Evolutionary conservation across 2,888 invertebrate genomes (phyloP).

Genomic region (Lucinisca nassula): DNA sequence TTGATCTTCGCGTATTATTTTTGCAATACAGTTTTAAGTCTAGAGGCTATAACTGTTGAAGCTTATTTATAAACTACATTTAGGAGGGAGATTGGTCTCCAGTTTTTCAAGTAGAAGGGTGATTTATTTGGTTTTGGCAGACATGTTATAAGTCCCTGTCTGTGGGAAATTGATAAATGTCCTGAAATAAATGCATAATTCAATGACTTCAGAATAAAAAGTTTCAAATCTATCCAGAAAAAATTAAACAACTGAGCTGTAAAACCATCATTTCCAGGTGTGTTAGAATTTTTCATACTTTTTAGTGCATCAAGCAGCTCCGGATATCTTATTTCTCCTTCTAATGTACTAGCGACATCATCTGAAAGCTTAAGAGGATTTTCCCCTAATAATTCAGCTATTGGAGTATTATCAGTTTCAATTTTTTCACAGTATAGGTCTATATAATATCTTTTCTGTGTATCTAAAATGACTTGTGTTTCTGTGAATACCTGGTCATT

Average conservation of each 20-base stretch:
- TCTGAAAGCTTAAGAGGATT: neutral
- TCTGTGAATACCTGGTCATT: neutral
- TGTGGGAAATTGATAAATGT: neutral
- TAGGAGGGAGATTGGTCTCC: neutral
- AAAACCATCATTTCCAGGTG: neutral
- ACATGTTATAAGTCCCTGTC: neutral
- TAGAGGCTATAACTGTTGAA: neutral
- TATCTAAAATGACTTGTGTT: neutral
- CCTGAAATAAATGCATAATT: neutral
- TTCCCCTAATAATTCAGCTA: neutral
- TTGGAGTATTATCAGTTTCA: neutral
- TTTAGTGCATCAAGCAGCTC: neutral
- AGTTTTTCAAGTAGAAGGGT: neutral
- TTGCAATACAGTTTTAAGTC: neutral
- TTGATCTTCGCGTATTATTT: neutral
- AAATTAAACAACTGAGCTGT: neutral
- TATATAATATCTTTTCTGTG: neutral
- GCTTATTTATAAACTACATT: neutral
- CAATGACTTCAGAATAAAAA: neutral
- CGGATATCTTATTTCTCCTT: neutral
- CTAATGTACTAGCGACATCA: neutral
- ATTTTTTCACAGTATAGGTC: slow-evolving; percentile 1
- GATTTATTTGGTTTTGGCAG: slow-evolving; percentile 5
- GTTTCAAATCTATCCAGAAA: neutral
- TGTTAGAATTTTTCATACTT: slow-evolving; percentile 6